Evolutionary conservation across 2,888 invertebrate genomes (phyloP).

Genomic region (Alitta virens): DNA sequence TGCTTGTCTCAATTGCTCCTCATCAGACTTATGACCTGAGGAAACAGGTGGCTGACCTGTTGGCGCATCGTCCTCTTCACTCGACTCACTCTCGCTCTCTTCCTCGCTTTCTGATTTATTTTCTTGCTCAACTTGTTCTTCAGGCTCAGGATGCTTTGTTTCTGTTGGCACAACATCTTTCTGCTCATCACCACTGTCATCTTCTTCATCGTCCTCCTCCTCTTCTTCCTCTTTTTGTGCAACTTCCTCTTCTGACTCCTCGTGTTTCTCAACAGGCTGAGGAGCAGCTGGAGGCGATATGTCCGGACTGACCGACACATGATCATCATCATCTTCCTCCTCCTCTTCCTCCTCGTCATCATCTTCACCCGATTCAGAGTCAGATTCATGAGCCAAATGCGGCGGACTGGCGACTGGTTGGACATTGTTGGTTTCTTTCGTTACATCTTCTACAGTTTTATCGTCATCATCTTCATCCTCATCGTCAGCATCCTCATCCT

Average conservation of each 20-base stretch:
- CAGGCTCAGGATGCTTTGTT: not conserved
- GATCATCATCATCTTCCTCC: slow-evolving; percentile 19
- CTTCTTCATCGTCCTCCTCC: not conserved
- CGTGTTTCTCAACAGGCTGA: not conserved
- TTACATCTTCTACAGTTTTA: no score
- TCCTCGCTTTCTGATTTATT: not conserved
- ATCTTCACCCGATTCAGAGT: slow-evolving; percentile 10
- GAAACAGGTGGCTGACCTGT: not conserved
- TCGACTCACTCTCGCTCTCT: not conserved
- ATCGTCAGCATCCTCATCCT: not conserved
- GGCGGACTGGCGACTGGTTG: no score
- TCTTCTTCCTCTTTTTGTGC: not conserved
- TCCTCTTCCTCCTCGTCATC: slow-evolving; percentile 16
- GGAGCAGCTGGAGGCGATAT: slow-evolving; percentile 1
- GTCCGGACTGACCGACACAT: slow-evolving; percentile 9
- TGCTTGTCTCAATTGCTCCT: not conserved
- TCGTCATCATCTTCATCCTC: not conserved
- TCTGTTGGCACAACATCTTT: not conserved
- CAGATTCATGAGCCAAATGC: no score
- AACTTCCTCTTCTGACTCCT: not conserved
- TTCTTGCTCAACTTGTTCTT: not conserved
- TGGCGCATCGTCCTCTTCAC: not conserved
- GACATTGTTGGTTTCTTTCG: no score
- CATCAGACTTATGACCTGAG: not conserved
- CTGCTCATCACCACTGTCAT: not conserved